A percentile compares a stretch with the other conserved stretches of the same genome.
phyloP scores from a whole-genome alignment of 2,113 vertebrate species.

The Emydura subglobosa region DNA sequence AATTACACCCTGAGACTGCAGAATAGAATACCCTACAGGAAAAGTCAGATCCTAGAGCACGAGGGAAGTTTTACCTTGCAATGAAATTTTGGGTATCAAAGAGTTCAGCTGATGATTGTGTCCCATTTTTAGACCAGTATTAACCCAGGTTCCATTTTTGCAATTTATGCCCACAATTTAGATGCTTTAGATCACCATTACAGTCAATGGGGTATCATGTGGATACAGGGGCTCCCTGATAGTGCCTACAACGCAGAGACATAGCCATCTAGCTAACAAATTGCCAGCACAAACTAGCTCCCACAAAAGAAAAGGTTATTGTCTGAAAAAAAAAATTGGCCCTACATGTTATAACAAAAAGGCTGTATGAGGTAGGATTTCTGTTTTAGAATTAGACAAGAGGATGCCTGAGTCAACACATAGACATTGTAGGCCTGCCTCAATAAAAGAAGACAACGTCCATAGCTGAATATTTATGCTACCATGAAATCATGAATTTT shows the following conservation, averaged over 20 bases:
- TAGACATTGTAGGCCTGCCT: background rate
- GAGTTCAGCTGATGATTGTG: background rate
- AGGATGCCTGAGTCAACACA: background rate
- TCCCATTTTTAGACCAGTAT: background rate
- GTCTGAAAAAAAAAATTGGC: constrained; percentile 13
- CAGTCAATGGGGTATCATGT: background rate
- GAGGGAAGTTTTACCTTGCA: background rate
- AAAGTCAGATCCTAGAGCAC: background rate
- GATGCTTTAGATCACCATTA: background rate
- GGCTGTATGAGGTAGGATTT: background rate
- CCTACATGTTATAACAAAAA: background rate
- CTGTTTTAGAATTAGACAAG: background rate
- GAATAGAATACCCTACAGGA: background rate
- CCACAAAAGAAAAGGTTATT: background rate
- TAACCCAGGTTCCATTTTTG: background rate
- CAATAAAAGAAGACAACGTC: background rate
- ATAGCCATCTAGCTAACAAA: background rate
- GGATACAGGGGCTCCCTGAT: background rate
- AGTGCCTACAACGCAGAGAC: background rate
- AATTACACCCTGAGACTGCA: background rate
- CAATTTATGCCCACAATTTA: background rate
- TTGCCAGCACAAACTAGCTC: background rate
- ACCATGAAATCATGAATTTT: background rate
- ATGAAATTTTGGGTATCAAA: background rate
- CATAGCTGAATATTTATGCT: background rate